Base-by-base conservation (phyloP, 2,888 invertebrate species). In the Chesias legatella region DNA sequence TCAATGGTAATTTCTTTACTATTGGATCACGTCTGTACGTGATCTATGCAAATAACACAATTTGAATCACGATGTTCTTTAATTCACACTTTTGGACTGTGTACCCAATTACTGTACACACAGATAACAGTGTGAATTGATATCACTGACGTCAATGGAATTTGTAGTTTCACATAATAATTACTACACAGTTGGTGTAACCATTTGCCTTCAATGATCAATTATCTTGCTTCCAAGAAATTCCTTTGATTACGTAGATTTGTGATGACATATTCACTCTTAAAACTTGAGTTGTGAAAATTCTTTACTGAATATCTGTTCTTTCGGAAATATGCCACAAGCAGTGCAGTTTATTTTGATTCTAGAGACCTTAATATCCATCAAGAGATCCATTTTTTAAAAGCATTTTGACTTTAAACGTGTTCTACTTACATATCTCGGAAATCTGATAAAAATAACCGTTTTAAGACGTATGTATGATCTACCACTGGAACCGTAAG, bases 121-220 rank as follows among this genome's bases (percentile, higher is more conserved):
- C 22, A 29, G 63, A 63, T 64, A 62, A 63, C 47, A 54, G 42
- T 51, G 49, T 42, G 53, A 61, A 61, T 56, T 60, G 52, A 52
- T 52, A 53, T 55, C 54, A 53, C 47, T 51, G 54, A 46, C 56
- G 57, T 56, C 53, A 53, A 43, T 37, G 10, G 13, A 28, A 28
- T 33, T 20, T 37, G 8, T 42, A 22, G 38, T 7, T 29, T 31
- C 10, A 27, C n/a, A 7, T 10, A 29, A n/a, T n/a, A 23, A n/a
- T n/a, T 35, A 2, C 24, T 3, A 33, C 9, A 8, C 7, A 6
- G 17, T 26, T 5, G 3, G 13, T 17, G 5, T 17, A 17, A 5
- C 5, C 5, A 17, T 17, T 5, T 17, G 13, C 13, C 13, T 3
- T 17, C 13, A 17, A 17, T 17, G 13, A 17, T 3, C 2, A 3